Evolutionary conservation across 1,140 invertebrate genomes (phyloP), one percentile per base, ranked within the genome.

Genomic region (Brachionus angularis): DNA sequence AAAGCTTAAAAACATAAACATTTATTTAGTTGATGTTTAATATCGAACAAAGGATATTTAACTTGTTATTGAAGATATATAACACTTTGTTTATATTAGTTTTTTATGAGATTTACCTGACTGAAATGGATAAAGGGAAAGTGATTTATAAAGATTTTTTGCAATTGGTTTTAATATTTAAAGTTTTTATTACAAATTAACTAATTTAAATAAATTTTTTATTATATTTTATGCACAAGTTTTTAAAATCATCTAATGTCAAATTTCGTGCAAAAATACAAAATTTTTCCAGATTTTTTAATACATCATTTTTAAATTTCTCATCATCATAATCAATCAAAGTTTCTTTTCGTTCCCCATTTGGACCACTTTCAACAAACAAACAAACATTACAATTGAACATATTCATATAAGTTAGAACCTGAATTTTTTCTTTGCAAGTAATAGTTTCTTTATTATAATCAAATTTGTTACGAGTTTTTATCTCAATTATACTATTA

Each of bases 321-420:
- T 36, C 14, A 14, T 58, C 53, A 58, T 39, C 33, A 39, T 58
- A 42, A 7, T 42, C 53, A 12, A 58, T 58, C 7, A 39, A 14
- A 10, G 53, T 58, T 39, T 58, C 18, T 39, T 58, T 58, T 14
- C 21, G 10, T 12, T 58, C 34, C 12, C 53, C 53, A 39, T 58
- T 58, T 10, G 34, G 21, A 39, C 53, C 53, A 25, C 18, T 36
- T 58, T 58, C 53, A 27, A 58, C 33, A 58, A 58, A 58, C 23
- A 58, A 25, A 58, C 53, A 58, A 5, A 25, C 39, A 12, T 58
- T 21, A 39, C 53, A 39, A 8, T 58, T 34, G n/a, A 39, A 23
- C 33, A 58, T 25, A 58, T 58, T 25, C 53, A 58, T 58, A 23
- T 58, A 58, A 2, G 39, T 34, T 25, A 58, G 23, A 21, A 21